Base-by-base conservation (phyloP, 2,797 vertebrate species). In the Aselliscus stoliczkanus region DNA sequence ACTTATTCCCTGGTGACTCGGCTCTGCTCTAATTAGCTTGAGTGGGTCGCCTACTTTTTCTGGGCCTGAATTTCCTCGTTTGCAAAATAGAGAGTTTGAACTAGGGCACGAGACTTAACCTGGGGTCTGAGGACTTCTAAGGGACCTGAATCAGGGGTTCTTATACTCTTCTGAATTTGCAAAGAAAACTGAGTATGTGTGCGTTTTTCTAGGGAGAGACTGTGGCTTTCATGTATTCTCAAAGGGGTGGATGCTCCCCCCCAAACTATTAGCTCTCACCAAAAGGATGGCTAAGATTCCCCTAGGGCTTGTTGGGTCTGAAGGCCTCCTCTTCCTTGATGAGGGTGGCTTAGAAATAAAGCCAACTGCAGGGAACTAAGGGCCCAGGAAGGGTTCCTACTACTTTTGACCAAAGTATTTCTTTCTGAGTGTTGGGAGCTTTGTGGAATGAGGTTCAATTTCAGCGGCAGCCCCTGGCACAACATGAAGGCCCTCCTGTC, bases 11-110 rank as follows among this genome's bases (percentile, higher is more conserved):
- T 11, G 20, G 56, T 39, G 64, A 56, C 15, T 67, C 25, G 21
- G 27, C 60, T 89, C 39, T 92, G 60, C 54, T 96, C 23, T 21
- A 64, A 80, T 81, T 42, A 88, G 39, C 4, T 72, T 76, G 31
- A 9, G 14, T 13, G 34, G 64, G n/a, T 56, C 31, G 29, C 37
- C 15, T 60, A 15, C 29, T 44, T n/a, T 50, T 88, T 91, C 23
- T 29, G 67, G 72, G 69, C 37, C 31, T 93, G 60, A 10, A 2
- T 73, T 42, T 82, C 14, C 23, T 56, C 77, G 17, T 44, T 65
- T 67, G 31, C 17, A 73, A 65, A 93, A 65, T 9, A 93, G 42
- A 42, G 34, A 73, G 37, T 54, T 37, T 76, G 65, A 92, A 56
- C 17, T 4, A 9, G 47, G 79, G 52, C 27, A 62, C 52, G 75